These are phyloP conservation scores for Pseudomyrmex flavicornis DNA, from an alignment of 1,140 invertebrate species.

Conservation along the genomic window DNA sequence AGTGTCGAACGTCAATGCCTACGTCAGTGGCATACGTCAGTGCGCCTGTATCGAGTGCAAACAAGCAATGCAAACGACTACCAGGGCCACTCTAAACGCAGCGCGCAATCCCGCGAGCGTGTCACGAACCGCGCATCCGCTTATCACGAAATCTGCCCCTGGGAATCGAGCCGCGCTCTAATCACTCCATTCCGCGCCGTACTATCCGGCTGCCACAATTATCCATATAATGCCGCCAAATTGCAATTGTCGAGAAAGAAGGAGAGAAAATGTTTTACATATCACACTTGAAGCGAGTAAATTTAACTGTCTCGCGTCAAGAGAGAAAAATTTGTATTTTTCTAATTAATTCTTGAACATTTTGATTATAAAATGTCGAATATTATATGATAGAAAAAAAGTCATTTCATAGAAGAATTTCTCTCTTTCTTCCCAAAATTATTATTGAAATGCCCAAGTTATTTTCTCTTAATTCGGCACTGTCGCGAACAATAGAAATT, in stretches of 20 bases:
- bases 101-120: slow-evolving; percentile 58
- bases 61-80: slow-evolving; percentile 64
- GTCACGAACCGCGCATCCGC: slow-evolving; percentile 42
- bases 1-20: slow-evolving; percentile 64
- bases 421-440: not conserved
- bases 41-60: slow-evolving; percentile 51
- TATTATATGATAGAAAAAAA: no score
- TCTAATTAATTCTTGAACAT: no score
- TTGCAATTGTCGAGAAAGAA: not conserved
- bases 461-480: not conserved
- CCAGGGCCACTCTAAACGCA: slow-evolving; percentile 31
- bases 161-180: slow-evolving; percentile 41
- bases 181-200: slow-evolving; percentile 42
- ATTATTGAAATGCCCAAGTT: not conserved
- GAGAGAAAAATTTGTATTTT: no score
- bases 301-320: not conserved
- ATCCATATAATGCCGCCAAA: slow-evolving; percentile 8
- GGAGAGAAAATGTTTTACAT: slow-evolving; percentile 8
- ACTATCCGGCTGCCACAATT: slow-evolving; percentile 7
- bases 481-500: not conserved
- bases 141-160: slow-evolving; percentile 41
- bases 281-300: not conserved
- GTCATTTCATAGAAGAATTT: not conserved
- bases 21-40: slow-evolving; percentile 31
- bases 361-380: no score